Conservation (phyloP, 2,113 vertebrate species). For the Elaphurus davidianus region DNA sequence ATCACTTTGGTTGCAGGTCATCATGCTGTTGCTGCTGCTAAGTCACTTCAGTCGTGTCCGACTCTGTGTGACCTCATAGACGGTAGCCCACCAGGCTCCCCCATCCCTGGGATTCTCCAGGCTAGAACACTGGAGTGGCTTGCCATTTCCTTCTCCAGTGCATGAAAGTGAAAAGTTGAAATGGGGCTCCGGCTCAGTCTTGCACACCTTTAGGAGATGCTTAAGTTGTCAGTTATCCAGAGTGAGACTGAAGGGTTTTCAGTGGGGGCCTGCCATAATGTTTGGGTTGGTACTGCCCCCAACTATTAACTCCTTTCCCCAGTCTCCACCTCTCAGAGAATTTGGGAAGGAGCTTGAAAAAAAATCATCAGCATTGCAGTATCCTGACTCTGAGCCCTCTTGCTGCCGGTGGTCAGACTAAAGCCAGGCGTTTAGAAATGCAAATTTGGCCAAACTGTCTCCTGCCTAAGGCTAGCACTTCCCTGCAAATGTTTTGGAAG, state of each 20-base stretch:
- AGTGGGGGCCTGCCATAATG: background rate
- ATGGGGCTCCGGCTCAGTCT: background rate
- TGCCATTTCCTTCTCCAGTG: too few relatives aligned
- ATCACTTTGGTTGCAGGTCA: background rate
- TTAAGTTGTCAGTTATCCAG: background rate
- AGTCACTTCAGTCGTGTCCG: too few relatives aligned
- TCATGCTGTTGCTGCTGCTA: too few relatives aligned
- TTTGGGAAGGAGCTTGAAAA: background rate
- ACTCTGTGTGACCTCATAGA: too few relatives aligned
- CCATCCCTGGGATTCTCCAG: too few relatives aligned
- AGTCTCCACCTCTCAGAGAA: background rate
- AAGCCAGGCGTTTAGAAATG: background rate
- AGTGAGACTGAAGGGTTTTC: background rate
- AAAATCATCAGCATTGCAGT: background rate
- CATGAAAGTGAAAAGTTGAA: too few relatives aligned
- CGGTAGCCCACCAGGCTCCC: too few relatives aligned
- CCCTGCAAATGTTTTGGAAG: background rate
- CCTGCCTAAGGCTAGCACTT: background rate
- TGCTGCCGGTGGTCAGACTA: background rate
- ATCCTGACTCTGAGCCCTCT: background rate
- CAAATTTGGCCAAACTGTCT: background rate
- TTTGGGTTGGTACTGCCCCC: background rate
- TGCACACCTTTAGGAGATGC: too few relatives aligned
- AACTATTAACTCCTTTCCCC: background rate
- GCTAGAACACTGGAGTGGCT: too few relatives aligned